Conservation (phyloP, 2,113 vertebrate genomes). For the Phycodurus eques region DNA sequence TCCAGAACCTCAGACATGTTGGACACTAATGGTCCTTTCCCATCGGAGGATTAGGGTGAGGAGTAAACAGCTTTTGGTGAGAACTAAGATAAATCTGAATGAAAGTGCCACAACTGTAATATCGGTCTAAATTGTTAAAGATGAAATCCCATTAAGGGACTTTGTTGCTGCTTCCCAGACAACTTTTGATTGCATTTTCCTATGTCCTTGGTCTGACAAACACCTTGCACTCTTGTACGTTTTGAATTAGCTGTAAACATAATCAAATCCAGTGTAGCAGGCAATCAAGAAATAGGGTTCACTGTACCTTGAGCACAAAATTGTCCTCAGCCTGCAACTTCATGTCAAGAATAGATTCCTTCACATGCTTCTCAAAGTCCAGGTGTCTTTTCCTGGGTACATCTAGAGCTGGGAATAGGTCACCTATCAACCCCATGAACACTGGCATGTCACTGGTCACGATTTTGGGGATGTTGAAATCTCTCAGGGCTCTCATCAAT, state of each 20-base stretch:
- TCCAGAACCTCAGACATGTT: slow-evolving; percentile 54
- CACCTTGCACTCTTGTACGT: slow-evolving; percentile 1
- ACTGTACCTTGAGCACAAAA: slow-evolving; percentile 92
- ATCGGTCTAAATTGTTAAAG: slow-evolving; percentile 51
- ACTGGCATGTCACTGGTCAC: slow-evolving; percentile 90
- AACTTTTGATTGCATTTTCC: slow-evolving; percentile 43
- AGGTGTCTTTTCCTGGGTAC: slow-evolving; percentile 85
- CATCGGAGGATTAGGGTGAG: slow-evolving; percentile 44
- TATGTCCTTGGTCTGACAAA: slow-evolving; percentile 14
- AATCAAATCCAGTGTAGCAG: slow-evolving; percentile 25
- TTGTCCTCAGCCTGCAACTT: slow-evolving; percentile 90
- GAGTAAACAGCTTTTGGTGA: slow-evolving; percentile 64
- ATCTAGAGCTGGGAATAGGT: slow-evolving; percentile 88
- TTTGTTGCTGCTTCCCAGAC: slow-evolving; percentile 19
- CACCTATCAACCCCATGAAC: slow-evolving; percentile 89
- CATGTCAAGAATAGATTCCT: slow-evolving; percentile 83
- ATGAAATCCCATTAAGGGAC: slow-evolving; percentile 42
- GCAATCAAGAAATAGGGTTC: slow-evolving; percentile 18
- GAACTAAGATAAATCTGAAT: slow-evolving; percentile 57
- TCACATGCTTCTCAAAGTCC: slow-evolving; percentile 82
- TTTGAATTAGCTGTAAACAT: slow-evolving; percentile 30
- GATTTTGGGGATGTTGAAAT: slow-evolving; percentile 94
- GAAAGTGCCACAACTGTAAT: slow-evolving; percentile 55
- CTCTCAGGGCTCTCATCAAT: slow-evolving; percentile 90
- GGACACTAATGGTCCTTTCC: slow-evolving; percentile 72